Conservation (phyloP, 2,113 vertebrate species). For the Hypanus sabinus region DNA sequence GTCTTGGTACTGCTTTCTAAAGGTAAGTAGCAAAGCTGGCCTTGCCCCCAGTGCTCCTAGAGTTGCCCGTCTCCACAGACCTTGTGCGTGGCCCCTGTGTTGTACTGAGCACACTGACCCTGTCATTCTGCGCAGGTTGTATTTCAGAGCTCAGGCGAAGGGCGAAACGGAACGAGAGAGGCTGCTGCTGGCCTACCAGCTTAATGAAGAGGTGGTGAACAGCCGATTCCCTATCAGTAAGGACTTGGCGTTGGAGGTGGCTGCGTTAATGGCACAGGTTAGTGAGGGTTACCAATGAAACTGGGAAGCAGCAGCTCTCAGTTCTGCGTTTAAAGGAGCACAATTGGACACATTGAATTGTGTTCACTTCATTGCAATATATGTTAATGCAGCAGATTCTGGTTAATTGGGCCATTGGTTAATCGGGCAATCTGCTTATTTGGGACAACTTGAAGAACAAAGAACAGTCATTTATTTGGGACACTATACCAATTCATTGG, state of each 20-base stretch:
- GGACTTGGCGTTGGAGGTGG: slow-evolving; percentile 78
- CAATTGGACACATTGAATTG: neutral
- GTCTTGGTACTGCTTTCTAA: no score
- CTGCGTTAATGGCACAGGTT: slow-evolving; percentile 79
- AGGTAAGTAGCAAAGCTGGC: neutral
- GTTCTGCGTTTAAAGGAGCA: neutral
- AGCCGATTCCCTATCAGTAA: slow-evolving; percentile 81
- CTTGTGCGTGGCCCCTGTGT: neutral
- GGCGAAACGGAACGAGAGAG: slow-evolving; percentile 77
- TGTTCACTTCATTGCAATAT: neutral
- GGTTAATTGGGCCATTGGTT: no score
- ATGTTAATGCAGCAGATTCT: neutral
- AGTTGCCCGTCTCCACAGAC: no score
- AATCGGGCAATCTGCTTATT: no score
- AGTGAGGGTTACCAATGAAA: neutral
- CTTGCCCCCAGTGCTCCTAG: neutral
- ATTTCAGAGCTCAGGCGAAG: slow-evolving; percentile 72
- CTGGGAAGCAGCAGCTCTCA: neutral
- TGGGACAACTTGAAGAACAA: no score
- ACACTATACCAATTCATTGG: no score
- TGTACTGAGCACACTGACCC: neutral
- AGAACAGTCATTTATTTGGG: no score
- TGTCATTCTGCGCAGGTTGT: slow-evolving; percentile 54
- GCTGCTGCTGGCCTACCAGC: slow-evolving; percentile 75
- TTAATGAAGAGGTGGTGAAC: slow-evolving; percentile 69